These are phyloP conservation scores for Machimus atricapillus DNA, from an alignment of 2,888 invertebrate genomes.

Conservation along the genomic window DNA sequence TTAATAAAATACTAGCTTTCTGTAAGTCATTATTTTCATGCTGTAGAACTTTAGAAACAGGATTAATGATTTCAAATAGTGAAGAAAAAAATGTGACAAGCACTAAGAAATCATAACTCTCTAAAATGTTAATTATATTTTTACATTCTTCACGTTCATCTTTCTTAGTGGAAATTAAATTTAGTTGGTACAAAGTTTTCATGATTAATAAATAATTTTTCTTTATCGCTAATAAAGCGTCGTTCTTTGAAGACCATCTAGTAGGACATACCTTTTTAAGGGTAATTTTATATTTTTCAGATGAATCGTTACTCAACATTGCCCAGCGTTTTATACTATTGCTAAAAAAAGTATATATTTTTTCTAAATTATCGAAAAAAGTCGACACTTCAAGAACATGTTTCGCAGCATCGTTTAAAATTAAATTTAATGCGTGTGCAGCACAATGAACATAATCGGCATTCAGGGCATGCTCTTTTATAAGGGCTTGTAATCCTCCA, in stretches of 20 bases:
- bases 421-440: background rate
- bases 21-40: too few species aligned
- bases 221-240: background rate
- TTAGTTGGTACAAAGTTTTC: background rate
- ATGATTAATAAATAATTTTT: background rate
- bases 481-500: slow-evolving; percentile 6
- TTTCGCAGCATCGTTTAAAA: background rate
- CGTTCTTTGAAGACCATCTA: slow-evolving; percentile 16
- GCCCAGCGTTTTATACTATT: slow-evolving; percentile 21
- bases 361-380: background rate
- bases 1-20: too few species aligned
- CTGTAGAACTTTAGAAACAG: background rate
- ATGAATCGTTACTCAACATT: background rate
- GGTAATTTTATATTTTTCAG: slow-evolving; percentile 10
- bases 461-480: background rate
- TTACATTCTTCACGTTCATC: slow-evolving; percentile 15
- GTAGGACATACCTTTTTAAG: slow-evolving; percentile 24
- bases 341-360: slow-evolving; percentile 15
- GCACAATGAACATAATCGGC: background rate
- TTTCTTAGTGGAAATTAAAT: slow-evolving; percentile 13
- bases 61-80: background rate
- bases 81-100: background rate
- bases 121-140: slow-evolving; percentile 16
- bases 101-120: slow-evolving; percentile 20
- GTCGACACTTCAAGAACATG: background rate